Evolutionary conservation across 2,113 vertebrate genomes (phyloP).

Genomic region (Neopipo cinnamomea): DNA sequence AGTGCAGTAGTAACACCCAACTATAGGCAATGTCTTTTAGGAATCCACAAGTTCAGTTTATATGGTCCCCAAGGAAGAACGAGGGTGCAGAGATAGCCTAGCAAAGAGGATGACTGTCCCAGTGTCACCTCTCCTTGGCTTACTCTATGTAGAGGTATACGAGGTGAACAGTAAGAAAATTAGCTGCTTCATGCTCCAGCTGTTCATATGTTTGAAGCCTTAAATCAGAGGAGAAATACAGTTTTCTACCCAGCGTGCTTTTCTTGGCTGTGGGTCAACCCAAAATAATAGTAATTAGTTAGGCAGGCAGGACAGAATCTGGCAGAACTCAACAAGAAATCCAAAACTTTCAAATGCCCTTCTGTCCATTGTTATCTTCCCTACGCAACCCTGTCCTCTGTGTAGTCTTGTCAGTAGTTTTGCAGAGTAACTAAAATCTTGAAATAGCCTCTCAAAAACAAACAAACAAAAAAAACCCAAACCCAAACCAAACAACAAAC

Average conservation of each 20-base stretch:
- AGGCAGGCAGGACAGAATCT: background rate
- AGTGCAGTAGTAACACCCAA: background rate
- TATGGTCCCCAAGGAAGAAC: background rate
- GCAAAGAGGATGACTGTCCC: background rate
- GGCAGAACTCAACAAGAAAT: background rate
- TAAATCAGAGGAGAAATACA: background rate
- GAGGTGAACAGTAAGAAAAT: background rate
- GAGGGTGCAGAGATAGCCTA: accelerated
- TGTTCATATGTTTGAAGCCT: background rate
- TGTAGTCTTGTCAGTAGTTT: background rate
- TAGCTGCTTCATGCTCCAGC: background rate
- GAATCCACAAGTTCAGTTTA: background rate
- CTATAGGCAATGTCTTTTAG: background rate
- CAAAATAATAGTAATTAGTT: background rate
- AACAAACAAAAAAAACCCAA: background rate
- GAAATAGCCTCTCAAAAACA: background rate
- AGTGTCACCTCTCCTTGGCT: background rate
- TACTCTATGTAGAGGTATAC: background rate
- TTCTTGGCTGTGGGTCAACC: background rate
- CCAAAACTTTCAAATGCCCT: background rate
- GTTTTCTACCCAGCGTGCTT: background rate
- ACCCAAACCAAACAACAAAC: background rate
- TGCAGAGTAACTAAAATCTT: background rate
- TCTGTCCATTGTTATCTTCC: background rate
- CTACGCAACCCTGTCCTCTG: background rate